Base-by-base conservation (phyloP, 2,888 invertebrate genomes). In the Lycocerus yunnanus region DNA sequence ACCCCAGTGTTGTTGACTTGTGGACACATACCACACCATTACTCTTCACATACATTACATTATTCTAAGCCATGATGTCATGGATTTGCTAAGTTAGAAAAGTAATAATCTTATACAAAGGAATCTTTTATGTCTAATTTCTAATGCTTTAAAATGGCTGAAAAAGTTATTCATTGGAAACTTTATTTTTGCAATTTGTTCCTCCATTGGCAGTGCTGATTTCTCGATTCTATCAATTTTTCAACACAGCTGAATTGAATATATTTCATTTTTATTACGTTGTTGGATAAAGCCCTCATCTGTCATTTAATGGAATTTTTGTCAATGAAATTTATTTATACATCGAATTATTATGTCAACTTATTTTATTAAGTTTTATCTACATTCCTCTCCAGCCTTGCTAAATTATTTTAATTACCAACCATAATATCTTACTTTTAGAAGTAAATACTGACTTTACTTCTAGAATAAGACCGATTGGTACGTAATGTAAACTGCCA, bases 41-140 rank as follows among this genome's bases (percentile, higher is more conserved):
- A 1, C 10, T 43, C 43, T 43, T 43, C 43, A 43, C 43, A 43
- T 43, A 5, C 27, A 27, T n/a, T 43, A 43, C 61, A 63, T 63
- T 63, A 63, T 63, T 63, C 61, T 20, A 18, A 63, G 61, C 61
- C 8, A 18, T 63, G 61, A 63, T 63, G 61, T 63, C 61, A 63
- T 63, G 43, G n/a, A 43, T 43, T 43, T 43, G 43, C 43, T n/a
- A 43, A 43, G 43, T n/a, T 43, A 43, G 43, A 43, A 43, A 43
- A 43, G 43, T 43, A 43, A n/a, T 43, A 43, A 43, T 3, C 6
- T 43, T 6, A 6, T 43, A 43, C 43, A 43, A 43, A n/a, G 43
- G n/a, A 43, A 43, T 43, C 43, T n/a, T 43, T 43, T n/a, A 43
- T 43, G n/a, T 43, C 1, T 6, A 43, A 43, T 43, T 43, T 43